phyloP scores from a whole-genome alignment of 2,113 vertebrate species.

The Diadophis punctatus region DNA sequence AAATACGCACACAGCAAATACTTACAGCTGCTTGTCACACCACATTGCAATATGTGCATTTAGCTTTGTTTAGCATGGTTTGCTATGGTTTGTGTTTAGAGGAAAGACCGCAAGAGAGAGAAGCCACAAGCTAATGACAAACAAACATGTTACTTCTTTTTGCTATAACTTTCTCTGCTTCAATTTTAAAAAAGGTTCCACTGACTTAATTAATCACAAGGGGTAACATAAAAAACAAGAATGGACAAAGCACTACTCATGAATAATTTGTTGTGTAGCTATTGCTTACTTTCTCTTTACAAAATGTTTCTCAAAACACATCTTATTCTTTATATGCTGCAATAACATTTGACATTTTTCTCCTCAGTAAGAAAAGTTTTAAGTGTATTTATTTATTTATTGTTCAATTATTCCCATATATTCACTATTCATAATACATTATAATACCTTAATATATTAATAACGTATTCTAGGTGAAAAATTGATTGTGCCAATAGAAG shows the following conservation, averaged over 20 bases:
- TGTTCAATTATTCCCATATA: neutral
- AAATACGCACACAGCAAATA: neutral
- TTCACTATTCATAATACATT: neutral
- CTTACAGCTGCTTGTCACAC: constrained; percentile 42
- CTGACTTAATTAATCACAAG: constrained; percentile 37
- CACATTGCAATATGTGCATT: neutral
- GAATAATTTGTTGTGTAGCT: constrained; percentile 11
- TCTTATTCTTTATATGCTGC: neutral
- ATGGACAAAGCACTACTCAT: constrained; percentile 20
- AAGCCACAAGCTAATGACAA: constrained; percentile 22
- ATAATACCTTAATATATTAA: too few species aligned
- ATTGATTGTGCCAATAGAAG: neutral
- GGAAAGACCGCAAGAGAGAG: neutral
- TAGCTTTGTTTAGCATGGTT: constrained; percentile 13
- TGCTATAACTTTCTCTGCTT: constrained; percentile 21
- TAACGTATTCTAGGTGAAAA: neutral
- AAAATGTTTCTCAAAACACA: constrained; percentile 9
- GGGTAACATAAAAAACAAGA: constrained; percentile 18
- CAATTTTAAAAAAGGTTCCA: constrained; percentile 35
- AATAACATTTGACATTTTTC: neutral
- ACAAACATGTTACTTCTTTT: constrained; percentile 18
- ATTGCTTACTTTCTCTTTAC: constrained; percentile 1
- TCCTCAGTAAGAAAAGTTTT: constrained; percentile 15
- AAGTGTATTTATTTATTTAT: neutral
- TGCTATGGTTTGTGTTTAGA: neutral